phyloP scores from a whole-genome alignment of 2,888 invertebrate genomes.

The Stenchaetothrips biformis region DNA sequence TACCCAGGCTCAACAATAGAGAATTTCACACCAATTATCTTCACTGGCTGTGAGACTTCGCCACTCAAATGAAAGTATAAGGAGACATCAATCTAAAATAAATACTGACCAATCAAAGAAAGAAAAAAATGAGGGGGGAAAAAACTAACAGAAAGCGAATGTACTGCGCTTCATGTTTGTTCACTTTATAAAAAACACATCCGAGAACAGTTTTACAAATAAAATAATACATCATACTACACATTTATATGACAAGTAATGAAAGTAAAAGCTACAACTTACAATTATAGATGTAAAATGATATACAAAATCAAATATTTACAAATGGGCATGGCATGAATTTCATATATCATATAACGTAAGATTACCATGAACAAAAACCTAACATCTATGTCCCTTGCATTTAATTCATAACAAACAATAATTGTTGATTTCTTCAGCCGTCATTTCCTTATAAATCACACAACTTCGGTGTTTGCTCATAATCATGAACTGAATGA shows the following conservation, averaged over 20 bases:
- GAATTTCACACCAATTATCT: background rate
- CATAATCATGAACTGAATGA: background rate
- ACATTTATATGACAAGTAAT: background rate
- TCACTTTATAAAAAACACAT: background rate
- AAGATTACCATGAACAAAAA: background rate
- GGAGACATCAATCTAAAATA: background rate
- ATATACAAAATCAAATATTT: constrained; percentile 3
- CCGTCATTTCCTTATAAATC: background rate
- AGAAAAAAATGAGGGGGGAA: background rate
- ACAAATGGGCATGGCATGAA: background rate
- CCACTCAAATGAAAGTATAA: no score
- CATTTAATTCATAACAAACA: background rate
- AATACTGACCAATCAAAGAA: background rate
- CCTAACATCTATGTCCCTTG: no score
- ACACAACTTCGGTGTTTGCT: background rate
- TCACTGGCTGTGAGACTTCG: background rate
- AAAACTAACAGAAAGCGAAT: background rate
- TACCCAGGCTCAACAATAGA: no score
- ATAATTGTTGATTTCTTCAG: background rate
- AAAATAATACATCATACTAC: background rate
- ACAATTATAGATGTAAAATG: background rate
- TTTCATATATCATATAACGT: background rate
- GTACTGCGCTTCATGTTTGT: background rate
- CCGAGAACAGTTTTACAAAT: background rate
- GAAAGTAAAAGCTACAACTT: constrained; percentile 7